Evolutionary conservation across 2,888 invertebrate genomes (phyloP).

Genomic region (Pemphredon lugubris): DNA sequence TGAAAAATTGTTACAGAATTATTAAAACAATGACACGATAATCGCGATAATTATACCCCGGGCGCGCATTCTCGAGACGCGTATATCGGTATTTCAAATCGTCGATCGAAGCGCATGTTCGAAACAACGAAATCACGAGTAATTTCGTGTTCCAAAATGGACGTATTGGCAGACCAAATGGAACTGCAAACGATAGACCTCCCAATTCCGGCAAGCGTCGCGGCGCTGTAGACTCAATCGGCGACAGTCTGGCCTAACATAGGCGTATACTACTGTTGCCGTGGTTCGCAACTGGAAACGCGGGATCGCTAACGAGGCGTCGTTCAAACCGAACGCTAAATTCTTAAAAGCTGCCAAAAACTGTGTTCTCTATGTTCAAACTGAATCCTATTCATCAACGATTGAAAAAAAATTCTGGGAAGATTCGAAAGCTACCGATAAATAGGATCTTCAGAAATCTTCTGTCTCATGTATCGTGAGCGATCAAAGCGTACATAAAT

Average conservation of each 20-base stretch:
- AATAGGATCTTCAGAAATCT: no score
- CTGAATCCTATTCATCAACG: no score
- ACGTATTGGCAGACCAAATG: not conserved
- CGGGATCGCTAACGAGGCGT: not conserved
- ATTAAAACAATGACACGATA: no score
- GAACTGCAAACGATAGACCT: not conserved
- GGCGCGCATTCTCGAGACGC: no score
- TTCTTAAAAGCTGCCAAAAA: no score
- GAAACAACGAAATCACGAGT: not conserved
- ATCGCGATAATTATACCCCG: no score
- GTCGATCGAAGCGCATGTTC: not conserved
- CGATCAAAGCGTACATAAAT: no score
- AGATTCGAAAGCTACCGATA: no score
- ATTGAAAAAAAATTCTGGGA: no score
- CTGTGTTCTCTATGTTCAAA: no score
- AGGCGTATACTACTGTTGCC: slow-evolving; percentile 22
- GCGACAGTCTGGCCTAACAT: slow-evolving; percentile 24
- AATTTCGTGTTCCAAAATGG: not conserved
- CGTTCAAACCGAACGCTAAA: not conserved
- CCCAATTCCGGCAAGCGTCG: not conserved
- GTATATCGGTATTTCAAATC: not conserved
- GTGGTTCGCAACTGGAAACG: not conserved
- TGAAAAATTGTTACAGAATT: no score
- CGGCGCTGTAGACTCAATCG: slow-evolving; percentile 11
- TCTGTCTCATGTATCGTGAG: no score